Percentiles rank a stretch among this genome's conserved stretches.
Evolutionary conservation across 2,797 vertebrate species (phyloP).

Genomic region (Girardinus metallicus): DNA sequence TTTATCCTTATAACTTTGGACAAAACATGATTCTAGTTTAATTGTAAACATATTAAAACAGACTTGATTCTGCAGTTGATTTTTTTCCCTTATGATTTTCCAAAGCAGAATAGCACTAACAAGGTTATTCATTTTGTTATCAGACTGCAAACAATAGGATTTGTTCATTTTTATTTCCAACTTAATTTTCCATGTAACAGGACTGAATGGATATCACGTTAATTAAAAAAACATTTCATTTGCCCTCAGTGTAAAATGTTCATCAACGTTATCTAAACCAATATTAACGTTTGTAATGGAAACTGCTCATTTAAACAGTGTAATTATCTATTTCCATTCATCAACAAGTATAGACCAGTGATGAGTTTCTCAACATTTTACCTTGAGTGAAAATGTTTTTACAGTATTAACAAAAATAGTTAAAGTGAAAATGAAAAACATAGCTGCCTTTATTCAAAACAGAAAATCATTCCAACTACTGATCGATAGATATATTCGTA

Average conservation of each 20-base stretch:
- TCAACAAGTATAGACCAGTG: no score
- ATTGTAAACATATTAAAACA: background rate
- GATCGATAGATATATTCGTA: no score
- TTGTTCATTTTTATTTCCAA: background rate
- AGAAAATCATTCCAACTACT: no score
- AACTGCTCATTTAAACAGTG: no score
- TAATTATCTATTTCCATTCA: no score
- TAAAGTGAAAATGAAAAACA: no score
- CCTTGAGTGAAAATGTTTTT: no score
- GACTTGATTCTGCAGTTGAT: background rate
- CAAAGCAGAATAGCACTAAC: background rate
- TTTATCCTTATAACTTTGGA: background rate
- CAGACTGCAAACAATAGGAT: background rate
- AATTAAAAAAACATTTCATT: background rate
- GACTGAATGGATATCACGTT: background rate
- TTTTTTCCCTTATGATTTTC: background rate
- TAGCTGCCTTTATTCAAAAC: no score
- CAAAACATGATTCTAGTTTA: background rate
- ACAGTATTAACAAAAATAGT: no score
- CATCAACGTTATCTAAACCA: no score
- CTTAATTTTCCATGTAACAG: background rate
- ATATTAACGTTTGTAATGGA: no score
- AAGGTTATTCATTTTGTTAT: background rate
- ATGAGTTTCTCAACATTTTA: no score
- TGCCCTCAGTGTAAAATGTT: background rate